Base-by-base conservation (phyloP, 2,888 invertebrate species). In the Trachelus stipa region DNA sequence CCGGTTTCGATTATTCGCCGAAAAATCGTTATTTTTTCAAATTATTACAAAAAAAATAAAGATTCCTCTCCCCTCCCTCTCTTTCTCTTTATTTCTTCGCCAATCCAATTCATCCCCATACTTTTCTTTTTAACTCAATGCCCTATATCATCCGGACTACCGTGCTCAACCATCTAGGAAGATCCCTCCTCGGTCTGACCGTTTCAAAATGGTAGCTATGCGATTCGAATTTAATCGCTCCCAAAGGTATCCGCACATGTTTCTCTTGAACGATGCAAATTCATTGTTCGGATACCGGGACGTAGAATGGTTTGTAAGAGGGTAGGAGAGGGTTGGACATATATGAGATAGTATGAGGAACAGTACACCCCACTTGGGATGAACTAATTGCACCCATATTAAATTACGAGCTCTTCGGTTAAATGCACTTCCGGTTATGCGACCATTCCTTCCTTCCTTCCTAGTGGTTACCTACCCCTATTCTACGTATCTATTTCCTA, bases 21-120 rank as follows among this genome's bases (percentile, higher is more conserved):
- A 15, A 56, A 15, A 33, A 33, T 31, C 31, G 33, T 23, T 37
- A 2, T 56, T 4, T 56, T 23, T 56, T 23, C 56, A 56, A 23
- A 56, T 9, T 23, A 56, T 23, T 23, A 56, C 6, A 40, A 40
- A 56, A 40, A 9, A 6, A 56, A 2, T 4, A 4, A 40, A 40
- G 15, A 15, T 4, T 1, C 4, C 37, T 12, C 37, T 4, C 12
- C 4, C 12, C 12, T 1, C 35, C 12, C 4, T 9, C 34, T n/a
- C 73, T n/a, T n/a, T 76, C 77, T 79, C 80, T 80, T 82, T 56
- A 9, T 81, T 77, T 80, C 73, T 76, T 76, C 73, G 68, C 35
- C 78, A 15, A 34, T 35, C 69, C 12, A 30, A 15, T 75, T 30
- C 69, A 34, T 80, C 71, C 56, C 33, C 40, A 12, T 73, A 34